A percentile compares a stretch with the other conserved stretches of the same genome.
Conservation (phyloP, 2,888 invertebrate species). For the Amorpha juglandis region DNA sequence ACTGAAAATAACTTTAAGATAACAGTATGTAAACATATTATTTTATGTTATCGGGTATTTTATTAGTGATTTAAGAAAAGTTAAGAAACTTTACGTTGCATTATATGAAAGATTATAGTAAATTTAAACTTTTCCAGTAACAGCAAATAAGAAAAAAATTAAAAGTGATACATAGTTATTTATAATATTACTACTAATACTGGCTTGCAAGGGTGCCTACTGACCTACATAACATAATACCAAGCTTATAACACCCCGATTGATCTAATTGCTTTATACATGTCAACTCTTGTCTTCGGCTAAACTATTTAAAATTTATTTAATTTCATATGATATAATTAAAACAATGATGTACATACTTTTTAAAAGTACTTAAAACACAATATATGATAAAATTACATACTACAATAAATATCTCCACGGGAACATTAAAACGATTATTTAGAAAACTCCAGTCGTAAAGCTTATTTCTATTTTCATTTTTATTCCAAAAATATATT, state of each 20-base stretch:
- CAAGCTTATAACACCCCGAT: neutral
- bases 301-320: too few species aligned
- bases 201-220: slow-evolving; percentile 46
- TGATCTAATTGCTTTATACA: slow-evolving; percentile 10
- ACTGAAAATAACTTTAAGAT: neutral
- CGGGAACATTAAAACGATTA: too few species aligned
- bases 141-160: slow-evolving; percentile 20
- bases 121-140: neutral
- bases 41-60: neutral
- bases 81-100: too few species aligned
- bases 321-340: too few species aligned
- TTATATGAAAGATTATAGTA: neutral
- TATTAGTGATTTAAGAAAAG: neutral
- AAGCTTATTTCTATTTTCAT: too few species aligned
- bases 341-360: too few species aligned
- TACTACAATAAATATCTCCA: too few species aligned
- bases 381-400: too few species aligned
- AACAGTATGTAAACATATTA: neutral
- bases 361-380: too few species aligned
- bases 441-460: too few species aligned
- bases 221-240: slow-evolving; percentile 48
- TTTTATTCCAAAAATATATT: too few species aligned
- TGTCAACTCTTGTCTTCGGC: neutral
- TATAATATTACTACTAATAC: slow-evolving; percentile 37
- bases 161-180: slow-evolving; percentile 37